Evolutionary conservation across 1,140 invertebrate genomes (phyloP), one percentile per base, ranked within the genome.

Genomic region (Diabrotica virgifera): DNA sequence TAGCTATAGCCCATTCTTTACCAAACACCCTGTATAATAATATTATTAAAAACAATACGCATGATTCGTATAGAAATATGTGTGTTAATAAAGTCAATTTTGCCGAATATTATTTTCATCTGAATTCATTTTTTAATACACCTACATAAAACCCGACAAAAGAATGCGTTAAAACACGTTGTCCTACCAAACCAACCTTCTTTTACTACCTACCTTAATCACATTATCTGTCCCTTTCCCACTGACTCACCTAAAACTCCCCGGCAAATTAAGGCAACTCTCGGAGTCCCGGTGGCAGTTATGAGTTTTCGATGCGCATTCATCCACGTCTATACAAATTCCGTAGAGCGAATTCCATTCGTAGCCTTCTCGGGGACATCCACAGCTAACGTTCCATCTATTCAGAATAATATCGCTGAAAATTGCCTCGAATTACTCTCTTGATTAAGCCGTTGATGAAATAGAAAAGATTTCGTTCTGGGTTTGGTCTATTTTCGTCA

Each of bases 301-400:
- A 55, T 66, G 55, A 1, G 68, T 66, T 3, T 71, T 61, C 1
- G 59, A 52, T 0, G 68, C 61, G 72, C 87, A 89, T 75, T 89
- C 87, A 70, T 89, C 82, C n/a, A 84, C 73, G 75, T 90, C 88
- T 2, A 86, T 69, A 65, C 87, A 89, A 13, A 85, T 77, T 10
- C 85, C 84, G 69, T 82, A 86, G 59, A 79, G 72, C 4, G 84
- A 84, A 56, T 80, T 83, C 85, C 85, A 88, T 61, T 78, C 74
- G 74, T 82, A 84, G 0, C 86, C 85, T 5, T 53, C 8, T 6
- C 75, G 61, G 36, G 69, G 70, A 69, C 87, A 88, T 38, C 77
- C 57, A 71, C 86, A 88, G 36, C 78, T 82, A 50, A 87, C 77
- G 73, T 88, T 88, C 82, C 86, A 85, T 70, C 80, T 72, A 74